Evolutionary conservation across 2,113 vertebrate genomes (phyloP).

Genomic region (Butorides virescens): DNA sequence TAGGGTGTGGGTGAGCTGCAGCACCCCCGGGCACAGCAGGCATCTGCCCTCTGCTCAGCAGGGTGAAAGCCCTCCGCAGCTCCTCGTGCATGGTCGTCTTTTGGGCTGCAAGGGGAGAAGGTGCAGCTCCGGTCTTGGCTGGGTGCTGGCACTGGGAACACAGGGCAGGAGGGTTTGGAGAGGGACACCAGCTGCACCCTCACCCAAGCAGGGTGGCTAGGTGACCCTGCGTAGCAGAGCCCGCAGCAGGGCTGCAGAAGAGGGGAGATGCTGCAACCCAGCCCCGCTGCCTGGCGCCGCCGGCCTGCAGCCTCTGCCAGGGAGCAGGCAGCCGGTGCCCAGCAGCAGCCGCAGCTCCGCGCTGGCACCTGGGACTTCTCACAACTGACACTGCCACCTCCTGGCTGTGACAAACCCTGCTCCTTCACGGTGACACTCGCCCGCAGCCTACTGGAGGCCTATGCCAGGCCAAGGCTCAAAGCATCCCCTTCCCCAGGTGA

Average conservation of each 20-base stretch:
- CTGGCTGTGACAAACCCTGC: not conserved
- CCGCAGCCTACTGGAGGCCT: accelerated
- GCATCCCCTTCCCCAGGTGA: not conserved
- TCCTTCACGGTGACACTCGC: not conserved
- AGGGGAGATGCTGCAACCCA: not conserved
- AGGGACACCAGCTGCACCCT: not conserved
- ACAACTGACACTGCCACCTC: conserved; percentile 47
- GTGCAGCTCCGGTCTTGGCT: not conserved
- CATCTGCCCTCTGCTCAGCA: not conserved
- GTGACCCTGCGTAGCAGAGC: not conserved
- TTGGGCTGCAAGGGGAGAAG: not conserved
- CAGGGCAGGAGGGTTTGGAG: not conserved
- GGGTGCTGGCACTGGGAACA: not conserved
- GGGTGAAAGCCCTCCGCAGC: not conserved
- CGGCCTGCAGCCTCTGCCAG: not conserved
- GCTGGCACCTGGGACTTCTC: not conserved
- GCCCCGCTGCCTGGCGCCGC: not conserved
- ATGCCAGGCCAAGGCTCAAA: not conserved
- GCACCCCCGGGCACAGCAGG: not conserved
- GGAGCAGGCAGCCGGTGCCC: not conserved
- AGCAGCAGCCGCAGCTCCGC: not conserved
- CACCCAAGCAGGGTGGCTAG: not conserved
- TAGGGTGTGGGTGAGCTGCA: not conserved
- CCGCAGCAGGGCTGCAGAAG: not conserved
- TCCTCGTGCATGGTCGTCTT: not conserved